phyloP scores from a whole-genome alignment of 2,113 vertebrate species.

The Atractosteus spatula region DNA sequence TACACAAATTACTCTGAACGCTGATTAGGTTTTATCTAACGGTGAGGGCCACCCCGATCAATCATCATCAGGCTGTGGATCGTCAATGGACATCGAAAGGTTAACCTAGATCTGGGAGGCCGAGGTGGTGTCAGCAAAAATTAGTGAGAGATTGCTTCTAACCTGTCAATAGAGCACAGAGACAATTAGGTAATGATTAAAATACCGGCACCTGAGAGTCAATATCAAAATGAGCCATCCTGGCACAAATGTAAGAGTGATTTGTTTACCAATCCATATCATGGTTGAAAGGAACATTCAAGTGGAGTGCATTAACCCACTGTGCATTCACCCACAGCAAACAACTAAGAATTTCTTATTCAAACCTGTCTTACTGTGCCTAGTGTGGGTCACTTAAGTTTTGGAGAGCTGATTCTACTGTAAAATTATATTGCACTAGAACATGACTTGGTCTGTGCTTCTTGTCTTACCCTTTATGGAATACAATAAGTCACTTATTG shows the following conservation, averaged over 20 bases:
- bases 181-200: constrained; percentile 98
- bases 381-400: too few species aligned
- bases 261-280: constrained; percentile 73
- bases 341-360: constrained; percentile 32
- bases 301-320: constrained; percentile 52
- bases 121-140: constrained; percentile 92
- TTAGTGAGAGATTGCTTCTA: constrained; percentile 74
- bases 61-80: constrained; percentile 81
- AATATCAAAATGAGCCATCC: constrained; percentile 86
- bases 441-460: too few species aligned
- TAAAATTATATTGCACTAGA: too few species aligned
- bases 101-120: constrained; percentile 81
- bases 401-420: too few species aligned
- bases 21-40: constrained; percentile 94
- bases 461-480: too few species aligned
- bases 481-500: too few species aligned
- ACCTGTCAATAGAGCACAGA: constrained; percentile 85
- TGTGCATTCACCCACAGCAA: constrained; percentile 33
- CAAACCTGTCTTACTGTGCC: too few species aligned
- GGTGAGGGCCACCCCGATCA: constrained; percentile 83
- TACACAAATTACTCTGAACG: constrained; percentile 88
- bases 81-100: constrained; percentile 86
- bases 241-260: constrained; percentile 76
- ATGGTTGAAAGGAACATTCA: constrained; percentile 53
- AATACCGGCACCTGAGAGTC: constrained; percentile 75